A percentile compares a stretch with the other conserved stretches of the same genome.
Evolutionary conservation across 1,140 invertebrate species (phyloP).

Genomic region (Theocolax elegans): DNA sequence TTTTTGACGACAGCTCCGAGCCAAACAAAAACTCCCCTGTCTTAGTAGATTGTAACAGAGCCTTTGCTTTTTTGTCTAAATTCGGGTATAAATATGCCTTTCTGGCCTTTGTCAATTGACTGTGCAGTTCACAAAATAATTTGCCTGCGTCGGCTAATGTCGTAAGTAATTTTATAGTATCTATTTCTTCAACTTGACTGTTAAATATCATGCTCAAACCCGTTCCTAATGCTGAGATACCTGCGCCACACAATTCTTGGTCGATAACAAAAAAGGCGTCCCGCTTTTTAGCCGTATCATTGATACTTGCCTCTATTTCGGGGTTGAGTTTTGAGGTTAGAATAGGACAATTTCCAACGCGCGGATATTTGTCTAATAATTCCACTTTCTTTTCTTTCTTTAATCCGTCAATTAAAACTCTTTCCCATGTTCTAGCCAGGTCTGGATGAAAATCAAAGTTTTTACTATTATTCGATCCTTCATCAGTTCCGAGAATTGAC

Average conservation of each 20-base stretch:
- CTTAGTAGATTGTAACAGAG: slow-evolving; percentile 47
- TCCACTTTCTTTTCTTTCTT: slow-evolving; percentile 16
- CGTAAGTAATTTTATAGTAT: neutral
- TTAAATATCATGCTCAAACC: neutral
- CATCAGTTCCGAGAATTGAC: neutral
- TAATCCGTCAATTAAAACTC: slow-evolving; percentile 14
- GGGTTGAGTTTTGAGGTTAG: slow-evolving; percentile 7
- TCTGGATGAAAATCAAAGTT: neutral
- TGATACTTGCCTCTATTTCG: slow-evolving; percentile 14
- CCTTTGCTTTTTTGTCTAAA: slow-evolving; percentile 25
- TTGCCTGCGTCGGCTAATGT: neutral
- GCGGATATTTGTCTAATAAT: slow-evolving; percentile 14
- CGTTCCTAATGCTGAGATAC: slow-evolving; percentile 4
- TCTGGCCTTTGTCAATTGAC: too few species aligned
- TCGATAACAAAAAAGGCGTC: slow-evolving; percentile 4
- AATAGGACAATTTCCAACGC: neutral
- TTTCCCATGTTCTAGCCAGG: neutral
- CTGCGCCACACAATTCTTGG: neutral
- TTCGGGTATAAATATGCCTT: slow-evolving; percentile 15
- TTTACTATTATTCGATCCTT: neutral
- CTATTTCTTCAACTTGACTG: neutral
- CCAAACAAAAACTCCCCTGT: slow-evolving; percentile 47
- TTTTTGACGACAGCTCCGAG: slow-evolving; percentile 8
- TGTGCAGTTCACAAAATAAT: too few species aligned
- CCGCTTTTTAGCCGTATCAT: slow-evolving; percentile 11